Evolutionary conservation across 2,113 vertebrate genomes (phyloP).

Genomic region (Hiodon tergisus): DNA sequence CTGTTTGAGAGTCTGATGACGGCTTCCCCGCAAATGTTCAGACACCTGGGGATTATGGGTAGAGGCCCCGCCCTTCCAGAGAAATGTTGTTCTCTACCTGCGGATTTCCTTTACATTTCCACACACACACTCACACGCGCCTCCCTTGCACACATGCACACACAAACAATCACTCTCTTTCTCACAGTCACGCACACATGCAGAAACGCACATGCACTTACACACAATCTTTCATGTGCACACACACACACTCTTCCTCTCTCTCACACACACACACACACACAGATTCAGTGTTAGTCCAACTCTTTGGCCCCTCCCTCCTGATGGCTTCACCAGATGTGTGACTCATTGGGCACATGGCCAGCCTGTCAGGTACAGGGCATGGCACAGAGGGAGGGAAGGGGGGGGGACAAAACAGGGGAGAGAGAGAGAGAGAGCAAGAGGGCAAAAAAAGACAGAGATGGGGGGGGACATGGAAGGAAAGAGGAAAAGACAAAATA

Average conservation of each 20-base stretch:
- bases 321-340: background rate
- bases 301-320: background rate
- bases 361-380: background rate
- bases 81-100: no score
- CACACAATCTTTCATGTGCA: background rate
- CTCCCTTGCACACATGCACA: background rate
- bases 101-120: no score
- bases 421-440: conserved; percentile 20
- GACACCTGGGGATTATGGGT: no score
- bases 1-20: no score
- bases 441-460: background rate
- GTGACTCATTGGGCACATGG: background rate
- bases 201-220: background rate
- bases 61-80: no score
- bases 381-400: background rate
- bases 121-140: background rate
- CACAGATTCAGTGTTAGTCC: background rate
- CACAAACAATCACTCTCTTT: background rate
- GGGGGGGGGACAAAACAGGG: conserved; percentile 21
- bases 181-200: background rate
- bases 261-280: background rate
- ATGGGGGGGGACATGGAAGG: conserved; percentile 9
- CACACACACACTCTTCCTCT: background rate
- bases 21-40: no score
- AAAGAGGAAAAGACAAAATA: conserved; percentile 8